Conservation (phyloP, 64 coral and sea anemone species). For the Orbicella faveolata region DNA sequence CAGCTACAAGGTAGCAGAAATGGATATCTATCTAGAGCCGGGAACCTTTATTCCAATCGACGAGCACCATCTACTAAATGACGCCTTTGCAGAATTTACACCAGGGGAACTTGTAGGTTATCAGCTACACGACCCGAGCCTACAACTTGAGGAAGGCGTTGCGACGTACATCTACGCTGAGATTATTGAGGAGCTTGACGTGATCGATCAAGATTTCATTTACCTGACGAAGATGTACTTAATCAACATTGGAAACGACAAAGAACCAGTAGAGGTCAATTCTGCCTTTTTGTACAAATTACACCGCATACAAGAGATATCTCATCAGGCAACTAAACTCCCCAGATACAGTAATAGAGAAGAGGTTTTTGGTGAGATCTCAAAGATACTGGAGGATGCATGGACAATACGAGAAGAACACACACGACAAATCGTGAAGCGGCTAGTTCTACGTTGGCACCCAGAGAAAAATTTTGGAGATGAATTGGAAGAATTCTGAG, state of each 20-base stretch:
- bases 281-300: no score
- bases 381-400: not conserved
- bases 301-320: not conserved
- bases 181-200: slow-evolving; percentile 39
- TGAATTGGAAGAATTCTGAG: not conserved
- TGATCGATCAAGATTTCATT: slow-evolving; percentile 7
- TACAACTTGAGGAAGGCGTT: slow-evolving; percentile 37
- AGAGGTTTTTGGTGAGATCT: not conserved
- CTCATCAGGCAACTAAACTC: not conserved
- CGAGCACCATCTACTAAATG: slow-evolving; percentile 58
- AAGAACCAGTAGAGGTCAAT: no score
- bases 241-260: slow-evolving; percentile 16
- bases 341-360: not conserved
- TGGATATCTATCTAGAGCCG: slow-evolving; percentile 30
- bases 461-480: not conserved
- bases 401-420: not conserved
- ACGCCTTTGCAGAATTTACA: slow-evolving; percentile 26
- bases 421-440: not conserved
- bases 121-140: slow-evolving; percentile 79
- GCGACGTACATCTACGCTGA: slow-evolving; percentile 81
- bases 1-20: not conserved
- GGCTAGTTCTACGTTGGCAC: not conserved
- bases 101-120: slow-evolving; percentile 78
- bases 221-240: not conserved
- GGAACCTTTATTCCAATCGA: slow-evolving; percentile 57